Percentiles rank a stretch among this genome's conserved stretches.
Evolutionary conservation across 1,140 invertebrate species (phyloP).

Genomic region (Zaprionus inermis): DNA sequence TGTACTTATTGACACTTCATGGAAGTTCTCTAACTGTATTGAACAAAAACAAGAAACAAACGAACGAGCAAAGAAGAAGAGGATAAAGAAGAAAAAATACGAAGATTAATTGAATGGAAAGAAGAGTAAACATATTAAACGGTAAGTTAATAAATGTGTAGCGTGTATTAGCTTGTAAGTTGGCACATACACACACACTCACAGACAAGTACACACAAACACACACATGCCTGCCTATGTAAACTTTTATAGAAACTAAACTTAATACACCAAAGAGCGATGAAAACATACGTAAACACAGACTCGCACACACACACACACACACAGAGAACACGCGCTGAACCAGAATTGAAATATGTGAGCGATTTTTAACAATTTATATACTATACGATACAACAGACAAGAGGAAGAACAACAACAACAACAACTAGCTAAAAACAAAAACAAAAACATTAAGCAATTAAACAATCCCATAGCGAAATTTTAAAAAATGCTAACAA

Average conservation of each 20-base stretch:
- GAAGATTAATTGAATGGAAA: conserved; percentile 13
- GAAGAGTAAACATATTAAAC: conserved; percentile 63
- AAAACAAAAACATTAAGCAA: conserved; percentile 63
- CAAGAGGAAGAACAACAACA: conserved; percentile 26
- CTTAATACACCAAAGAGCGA: conserved; percentile 63
- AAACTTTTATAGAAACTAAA: conserved; percentile 68
- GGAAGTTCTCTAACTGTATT: conserved; percentile 64
- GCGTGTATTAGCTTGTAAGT: conserved; percentile 71
- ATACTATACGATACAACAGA: conserved; percentile 46
- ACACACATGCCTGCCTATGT: conserved; percentile 65
- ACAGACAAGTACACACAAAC: conserved; percentile 44
- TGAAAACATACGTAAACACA: conserved; percentile 60
- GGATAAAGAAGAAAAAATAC: conserved; percentile 24
- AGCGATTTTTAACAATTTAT: conserved; percentile 77
- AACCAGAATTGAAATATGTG: conserved; percentile 62
- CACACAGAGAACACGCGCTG: conserved; percentile 52
- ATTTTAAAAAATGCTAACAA: conserved; percentile 68
- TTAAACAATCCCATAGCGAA: conserved; percentile 79
- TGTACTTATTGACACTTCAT: conserved; percentile 74
- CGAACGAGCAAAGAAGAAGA: conserved; percentile 34
- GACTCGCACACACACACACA: conserved; percentile 26
- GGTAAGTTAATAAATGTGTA: conserved; percentile 78
- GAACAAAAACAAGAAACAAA: conserved; percentile 48
- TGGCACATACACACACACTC: conserved; percentile 45
- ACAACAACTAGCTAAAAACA: conserved; percentile 66